Evolutionary conservation across 2,113 vertebrate species (phyloP).

Genomic region (Hystrix brachyura): DNA sequence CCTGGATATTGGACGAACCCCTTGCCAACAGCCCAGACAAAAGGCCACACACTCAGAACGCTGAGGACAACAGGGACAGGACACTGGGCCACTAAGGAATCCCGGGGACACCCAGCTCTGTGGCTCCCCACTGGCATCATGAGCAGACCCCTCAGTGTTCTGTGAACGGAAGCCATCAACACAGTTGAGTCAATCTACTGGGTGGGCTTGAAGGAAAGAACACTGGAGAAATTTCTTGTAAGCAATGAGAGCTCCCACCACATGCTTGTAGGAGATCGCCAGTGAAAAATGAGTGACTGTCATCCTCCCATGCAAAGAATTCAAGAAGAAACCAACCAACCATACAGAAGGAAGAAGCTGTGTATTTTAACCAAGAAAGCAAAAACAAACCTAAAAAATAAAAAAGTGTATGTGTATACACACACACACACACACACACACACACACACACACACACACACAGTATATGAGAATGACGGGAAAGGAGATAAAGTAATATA

Average conservation of each 20-base stretch:
- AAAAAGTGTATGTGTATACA: background rate
- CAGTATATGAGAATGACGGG: background rate
- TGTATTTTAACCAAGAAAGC: background rate
- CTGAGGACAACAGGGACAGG: background rate
- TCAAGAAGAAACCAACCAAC: background rate
- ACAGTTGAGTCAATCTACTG: background rate
- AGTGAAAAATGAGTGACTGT: background rate
- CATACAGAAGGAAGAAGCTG: background rate
- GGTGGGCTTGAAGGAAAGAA: background rate
- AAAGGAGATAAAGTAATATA: background rate
- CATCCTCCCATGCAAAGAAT: background rate
- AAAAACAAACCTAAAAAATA: background rate
- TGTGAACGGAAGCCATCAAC: background rate
- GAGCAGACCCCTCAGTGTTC: background rate
- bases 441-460: too few species aligned
- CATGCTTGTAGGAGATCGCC: rapidly evolving
- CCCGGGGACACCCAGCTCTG: background rate
- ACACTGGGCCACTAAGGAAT: background rate
- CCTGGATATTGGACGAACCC: background rate
- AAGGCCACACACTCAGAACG: rapidly evolving
- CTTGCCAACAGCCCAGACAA: too few species aligned
- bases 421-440: too few species aligned
- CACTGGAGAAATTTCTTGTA: background rate
- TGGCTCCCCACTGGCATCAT: background rate
- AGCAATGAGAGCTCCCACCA: background rate